Percentiles rank a stretch among this genome's conserved stretches.
These are phyloP conservation scores for Psittacus erithacus DNA, from an alignment of 2,113 vertebrate genomes.

Conservation along the genomic window DNA sequence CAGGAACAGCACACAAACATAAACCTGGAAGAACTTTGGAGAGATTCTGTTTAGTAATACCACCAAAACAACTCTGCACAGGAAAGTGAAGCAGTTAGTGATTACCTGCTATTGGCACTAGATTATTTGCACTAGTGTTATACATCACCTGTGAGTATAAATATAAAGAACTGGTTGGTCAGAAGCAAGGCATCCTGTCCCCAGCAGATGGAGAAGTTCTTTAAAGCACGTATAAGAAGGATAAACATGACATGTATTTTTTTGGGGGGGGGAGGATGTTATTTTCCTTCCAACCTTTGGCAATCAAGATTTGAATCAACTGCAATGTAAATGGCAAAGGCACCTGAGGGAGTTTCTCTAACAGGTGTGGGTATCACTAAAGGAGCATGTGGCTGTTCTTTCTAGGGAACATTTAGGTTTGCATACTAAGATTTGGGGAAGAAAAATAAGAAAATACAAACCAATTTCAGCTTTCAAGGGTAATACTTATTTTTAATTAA, in stretches of 20 bases:
- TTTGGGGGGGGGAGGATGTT: background rate
- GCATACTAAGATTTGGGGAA: background rate
- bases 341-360: background rate
- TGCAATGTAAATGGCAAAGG: background rate
- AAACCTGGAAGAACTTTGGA: background rate
- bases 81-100: background rate
- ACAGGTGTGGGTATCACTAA: background rate
- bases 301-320: background rate
- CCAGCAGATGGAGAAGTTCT: background rate
- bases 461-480: background rate
- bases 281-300: background rate
- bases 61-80: background rate
- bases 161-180: background rate
- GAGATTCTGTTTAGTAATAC: background rate
- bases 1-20: background rate
- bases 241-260: rapidly evolving
- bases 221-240: background rate
- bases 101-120: background rate
- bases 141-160: background rate
- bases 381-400: background rate
- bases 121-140: background rate
- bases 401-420: background rate
- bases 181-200: background rate
- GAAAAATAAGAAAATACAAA: background rate
- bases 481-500: background rate